Conservation (phyloP, 35 echinoderm and acorn worm genomes). For the Antedon bifida region DNA sequence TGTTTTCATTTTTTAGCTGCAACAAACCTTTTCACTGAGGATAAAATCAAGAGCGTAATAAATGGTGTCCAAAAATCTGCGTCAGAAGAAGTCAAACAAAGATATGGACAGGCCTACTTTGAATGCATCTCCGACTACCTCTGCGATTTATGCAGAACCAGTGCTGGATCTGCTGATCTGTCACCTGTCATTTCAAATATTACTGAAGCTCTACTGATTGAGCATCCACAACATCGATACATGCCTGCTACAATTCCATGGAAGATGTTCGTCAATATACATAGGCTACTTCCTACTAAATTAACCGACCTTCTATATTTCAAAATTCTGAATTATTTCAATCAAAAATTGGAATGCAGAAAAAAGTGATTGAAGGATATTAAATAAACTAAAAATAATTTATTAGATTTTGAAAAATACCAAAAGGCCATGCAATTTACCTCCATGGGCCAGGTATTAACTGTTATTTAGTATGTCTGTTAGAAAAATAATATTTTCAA, state of each 20-base stretch:
- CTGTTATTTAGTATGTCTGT: too few relatives aligned
- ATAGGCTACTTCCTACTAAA: conserved; percentile 7
- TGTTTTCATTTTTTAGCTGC: conserved; percentile 35
- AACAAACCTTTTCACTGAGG: conserved; percentile 54
- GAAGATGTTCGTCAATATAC: not conserved
- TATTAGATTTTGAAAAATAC: too few relatives aligned
- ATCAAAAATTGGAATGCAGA: not conserved
- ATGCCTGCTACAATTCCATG: conserved; percentile 11
- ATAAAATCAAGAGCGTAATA: conserved; percentile 38
- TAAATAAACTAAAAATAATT: too few relatives aligned
- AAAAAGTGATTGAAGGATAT: not conserved
- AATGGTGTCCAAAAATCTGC: conserved; percentile 37
- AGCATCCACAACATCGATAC: conserved; percentile 8
- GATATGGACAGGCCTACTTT: conserved; percentile 47
- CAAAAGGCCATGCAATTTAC: too few relatives aligned
- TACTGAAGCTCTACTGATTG: conserved; percentile 12
- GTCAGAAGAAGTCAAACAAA: conserved; percentile 33
- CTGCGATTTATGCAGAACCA: not conserved
- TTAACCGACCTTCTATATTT: conserved; percentile 7
- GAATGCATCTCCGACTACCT: not conserved
- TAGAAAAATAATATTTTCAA: too few relatives aligned
- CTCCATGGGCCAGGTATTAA: too few relatives aligned
- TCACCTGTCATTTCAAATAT: conserved; percentile 17
- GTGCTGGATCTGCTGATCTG: not conserved
- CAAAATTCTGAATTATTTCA: not conserved